Evolutionary conservation across 2,113 vertebrate species (phyloP), one percentile per base, ranked within the genome.

Genomic region (Pseudorectes ferrugineus): DNA sequence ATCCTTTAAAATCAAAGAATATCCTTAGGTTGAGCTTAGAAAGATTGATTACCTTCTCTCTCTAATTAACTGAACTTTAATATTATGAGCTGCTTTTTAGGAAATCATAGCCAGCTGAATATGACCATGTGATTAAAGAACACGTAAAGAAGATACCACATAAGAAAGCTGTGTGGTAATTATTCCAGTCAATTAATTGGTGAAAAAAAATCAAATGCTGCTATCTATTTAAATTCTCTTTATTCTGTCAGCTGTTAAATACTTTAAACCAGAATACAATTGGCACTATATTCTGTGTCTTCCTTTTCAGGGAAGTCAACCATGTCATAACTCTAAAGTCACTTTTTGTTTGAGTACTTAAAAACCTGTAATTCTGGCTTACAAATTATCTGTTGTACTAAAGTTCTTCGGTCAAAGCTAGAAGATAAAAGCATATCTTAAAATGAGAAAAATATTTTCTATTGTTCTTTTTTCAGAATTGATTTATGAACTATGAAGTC

Each of bases 121-220:
- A 81, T 21, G 61, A 67, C 24, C 40, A 5, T 57, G 38, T 89
- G 36, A 76, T 92, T 95, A 88, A 96, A 82, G 80, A 91, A 93
- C 12, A n/a, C 14, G 4, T 26, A 79, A 61, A 93, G 24, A 89
- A 96, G 40, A 89, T 29, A 91, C 12, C 52, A 89, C 36, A 74
- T 55, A 87, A 96, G 88, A 96, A 97, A 87, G 36, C 31, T 62
- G 22, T 24, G 29, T 74, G 73, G 70, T 96, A 97, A 97, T 96
- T 96, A 97, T 97, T 96, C 48, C 62, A 96, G 75, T 86, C 87
- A 95, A 95, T 96, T 97, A 97, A 92, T 74, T 93, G 57, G 81
- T 75, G 23, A 75, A 83, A 86, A 97, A 97, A 92, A 91, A 94
- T 75, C 38, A 96, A 97, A 96, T 48, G 31, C 26, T 95, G 80